These are phyloP conservation scores for Diorhabda sublineata DNA, from an alignment of 1,140 invertebrate species.

Conservation along the genomic window DNA sequence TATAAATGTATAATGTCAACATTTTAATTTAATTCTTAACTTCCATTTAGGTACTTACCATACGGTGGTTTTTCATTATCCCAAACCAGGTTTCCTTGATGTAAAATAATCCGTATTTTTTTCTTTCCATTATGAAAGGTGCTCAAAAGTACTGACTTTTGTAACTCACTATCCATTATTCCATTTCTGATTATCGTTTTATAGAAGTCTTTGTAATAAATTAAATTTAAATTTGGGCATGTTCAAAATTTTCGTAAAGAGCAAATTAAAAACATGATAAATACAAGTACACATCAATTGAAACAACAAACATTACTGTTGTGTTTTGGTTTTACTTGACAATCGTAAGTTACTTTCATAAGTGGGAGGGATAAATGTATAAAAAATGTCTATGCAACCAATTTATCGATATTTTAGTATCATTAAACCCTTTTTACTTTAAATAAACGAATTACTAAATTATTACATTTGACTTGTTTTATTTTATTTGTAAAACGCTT, in stretches of 20 bases:
- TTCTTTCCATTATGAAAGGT: conserved; percentile 61
- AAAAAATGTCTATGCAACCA: too few species aligned
- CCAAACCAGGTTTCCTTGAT: conserved; percentile 60
- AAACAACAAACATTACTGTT: not conserved
- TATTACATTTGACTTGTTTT: too few species aligned
- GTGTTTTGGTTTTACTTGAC: not conserved
- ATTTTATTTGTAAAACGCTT: too few species aligned
- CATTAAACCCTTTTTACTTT: too few species aligned
- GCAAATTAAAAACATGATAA: not conserved
- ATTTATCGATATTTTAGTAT: too few species aligned
- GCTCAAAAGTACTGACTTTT: conserved; percentile 53
- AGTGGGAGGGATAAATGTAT: too few species aligned
- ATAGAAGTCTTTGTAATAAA: too few species aligned
- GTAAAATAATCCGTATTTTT: conserved; percentile 61
- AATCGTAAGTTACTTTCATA: too few species aligned
- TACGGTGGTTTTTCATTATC: conserved; percentile 56
- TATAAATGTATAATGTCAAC: conserved; percentile 30
- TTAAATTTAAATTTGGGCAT: not conserved
- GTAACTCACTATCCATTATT: conserved; percentile 26
- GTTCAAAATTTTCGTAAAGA: not conserved
- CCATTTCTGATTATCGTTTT: not conserved
- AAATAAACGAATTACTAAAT: too few species aligned
- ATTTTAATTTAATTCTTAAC: not conserved
- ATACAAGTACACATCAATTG: too few species aligned
- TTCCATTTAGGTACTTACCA: conserved; percentile 47